Evolutionary conservation across 2,888 invertebrate species (phyloP).

Genomic region (Melangyna quadrimaculata): DNA sequence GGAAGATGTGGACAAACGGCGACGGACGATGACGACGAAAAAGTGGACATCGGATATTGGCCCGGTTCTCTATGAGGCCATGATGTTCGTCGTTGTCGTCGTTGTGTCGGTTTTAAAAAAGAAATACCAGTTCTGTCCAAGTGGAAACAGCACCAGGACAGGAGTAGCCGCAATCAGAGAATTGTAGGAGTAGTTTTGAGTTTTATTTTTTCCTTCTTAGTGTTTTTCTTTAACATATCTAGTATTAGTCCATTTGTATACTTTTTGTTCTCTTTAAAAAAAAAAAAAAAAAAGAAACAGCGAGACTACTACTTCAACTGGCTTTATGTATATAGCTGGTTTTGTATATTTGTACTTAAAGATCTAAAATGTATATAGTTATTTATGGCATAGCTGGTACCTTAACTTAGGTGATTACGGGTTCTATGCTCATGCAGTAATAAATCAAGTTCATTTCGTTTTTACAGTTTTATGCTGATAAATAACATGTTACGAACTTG

Average conservation of each 20-base stretch:
- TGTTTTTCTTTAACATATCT: neutral
- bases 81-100: slow-evolving; percentile 3
- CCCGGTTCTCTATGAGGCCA: slow-evolving; percentile 59
- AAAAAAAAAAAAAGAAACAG: slow-evolving; percentile 11
- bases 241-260: slow-evolving; percentile 28
- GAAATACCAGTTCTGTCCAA: slow-evolving; percentile 64
- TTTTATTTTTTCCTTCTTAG: neutral
- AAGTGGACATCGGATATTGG: slow-evolving; percentile 64
- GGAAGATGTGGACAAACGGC: neutral
- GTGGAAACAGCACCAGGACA: neutral
- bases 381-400: slow-evolving; percentile 64
- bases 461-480: slow-evolving; percentile 70
- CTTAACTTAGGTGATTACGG: slow-evolving; percentile 68
- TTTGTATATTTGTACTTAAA: slow-evolving; percentile 46
- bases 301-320: slow-evolving; percentile 33
- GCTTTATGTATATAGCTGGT: neutral
- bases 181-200: slow-evolving; percentile 66
- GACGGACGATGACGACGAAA: neutral
- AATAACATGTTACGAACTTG: slow-evolving; percentile 68
- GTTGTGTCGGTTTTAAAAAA: neutral
- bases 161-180: slow-evolving; percentile 31
- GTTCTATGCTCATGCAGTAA: slow-evolving; percentile 61
- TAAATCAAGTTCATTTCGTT: slow-evolving; percentile 69
- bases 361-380: slow-evolving; percentile 55
- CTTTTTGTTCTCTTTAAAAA: neutral